phyloP scores from a whole-genome alignment of 2,797 vertebrate species.

The Myioborus miniatus region DNA sequence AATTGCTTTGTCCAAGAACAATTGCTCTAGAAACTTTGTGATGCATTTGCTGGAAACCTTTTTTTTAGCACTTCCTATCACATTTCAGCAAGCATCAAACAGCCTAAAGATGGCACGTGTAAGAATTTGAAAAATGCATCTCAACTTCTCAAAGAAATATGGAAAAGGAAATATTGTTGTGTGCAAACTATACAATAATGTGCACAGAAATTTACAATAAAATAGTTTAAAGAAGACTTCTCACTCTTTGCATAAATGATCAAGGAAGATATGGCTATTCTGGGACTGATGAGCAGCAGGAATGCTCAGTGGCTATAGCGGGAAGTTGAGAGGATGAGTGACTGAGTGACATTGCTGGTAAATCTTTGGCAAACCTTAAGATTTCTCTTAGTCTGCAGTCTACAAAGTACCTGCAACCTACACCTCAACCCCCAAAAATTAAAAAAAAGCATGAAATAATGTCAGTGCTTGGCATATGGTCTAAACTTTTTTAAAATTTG shows the following conservation, averaged over 20 bases:
- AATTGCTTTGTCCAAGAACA: conserved; percentile 42
- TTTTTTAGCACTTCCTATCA: conserved; percentile 18
- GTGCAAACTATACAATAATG: neutral
- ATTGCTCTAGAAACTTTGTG: conserved; percentile 33
- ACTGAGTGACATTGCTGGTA: neutral
- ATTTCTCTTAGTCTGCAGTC: neutral
- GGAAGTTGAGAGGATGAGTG: neutral
- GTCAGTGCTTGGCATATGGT: neutral
- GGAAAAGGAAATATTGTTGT: accelerated
- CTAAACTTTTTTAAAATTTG: neutral
- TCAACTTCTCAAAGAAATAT: conserved; percentile 41
- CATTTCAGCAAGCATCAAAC: conserved; percentile 59
- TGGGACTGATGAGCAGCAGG: neutral
- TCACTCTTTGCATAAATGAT: neutral
- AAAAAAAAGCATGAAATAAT: neutral
- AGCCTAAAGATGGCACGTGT: neutral
- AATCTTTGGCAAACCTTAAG: neutral
- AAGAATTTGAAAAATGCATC: conserved; percentile 41
- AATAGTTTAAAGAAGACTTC: neutral
- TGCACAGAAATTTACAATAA: neutral
- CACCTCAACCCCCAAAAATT: neutral
- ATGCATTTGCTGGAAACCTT: conserved; percentile 48
- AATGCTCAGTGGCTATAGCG: neutral
- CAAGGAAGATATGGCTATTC: accelerated
- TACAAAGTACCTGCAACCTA: neutral